Conservation (phyloP, 2,797 vertebrate genomes). For the Carapus acus region DNA sequence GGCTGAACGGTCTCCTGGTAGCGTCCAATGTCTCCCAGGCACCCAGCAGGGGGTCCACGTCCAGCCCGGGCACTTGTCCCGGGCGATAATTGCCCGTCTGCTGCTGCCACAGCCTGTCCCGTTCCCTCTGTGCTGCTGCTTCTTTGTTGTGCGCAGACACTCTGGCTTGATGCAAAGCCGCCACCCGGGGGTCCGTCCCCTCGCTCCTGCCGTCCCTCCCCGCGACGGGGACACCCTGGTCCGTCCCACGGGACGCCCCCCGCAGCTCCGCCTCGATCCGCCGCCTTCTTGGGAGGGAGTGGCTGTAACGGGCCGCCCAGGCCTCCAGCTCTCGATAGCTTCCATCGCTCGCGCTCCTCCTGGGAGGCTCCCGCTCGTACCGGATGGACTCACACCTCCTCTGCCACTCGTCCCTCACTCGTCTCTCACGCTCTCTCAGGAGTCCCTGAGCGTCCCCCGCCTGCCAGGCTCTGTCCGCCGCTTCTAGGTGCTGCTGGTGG, state of each 20-base stretch:
- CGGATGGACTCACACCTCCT: conserved; percentile 56
- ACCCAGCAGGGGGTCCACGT: conserved; percentile 32
- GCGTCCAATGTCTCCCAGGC: conserved; percentile 40
- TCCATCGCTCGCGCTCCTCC: conserved; percentile 50
- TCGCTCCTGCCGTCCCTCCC: conserved; percentile 39
- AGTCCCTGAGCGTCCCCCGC: conserved; percentile 38
- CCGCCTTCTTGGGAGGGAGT: conserved; percentile 64
- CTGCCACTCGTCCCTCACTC: conserved; percentile 54
- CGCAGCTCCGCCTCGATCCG: conserved; percentile 58
- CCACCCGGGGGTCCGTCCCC: conserved; percentile 33
- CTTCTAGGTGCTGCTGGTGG: conserved; percentile 44
- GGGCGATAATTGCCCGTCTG: conserved; percentile 26
- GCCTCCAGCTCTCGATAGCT: conserved; percentile 68
- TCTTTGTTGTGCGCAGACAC: conserved; percentile 45
- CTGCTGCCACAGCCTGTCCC: conserved; percentile 38
- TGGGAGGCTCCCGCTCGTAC: conserved; percentile 52
- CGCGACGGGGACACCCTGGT: conserved; percentile 37
- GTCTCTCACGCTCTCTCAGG: conserved; percentile 51
- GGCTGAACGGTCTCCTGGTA: conserved; percentile 56
- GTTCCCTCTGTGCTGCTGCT: conserved; percentile 38
- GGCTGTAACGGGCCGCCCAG: conserved; percentile 67
- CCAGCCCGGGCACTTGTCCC: conserved; percentile 24
- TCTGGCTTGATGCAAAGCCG: conserved; percentile 39
- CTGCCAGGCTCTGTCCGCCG: conserved; percentile 57
- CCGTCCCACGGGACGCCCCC: conserved; percentile 39